A percentile compares a stretch with the other conserved stretches of the same genome.
phyloP scores from a whole-genome alignment of 2,113 vertebrate genomes.

The Oryzias woworae region DNA sequence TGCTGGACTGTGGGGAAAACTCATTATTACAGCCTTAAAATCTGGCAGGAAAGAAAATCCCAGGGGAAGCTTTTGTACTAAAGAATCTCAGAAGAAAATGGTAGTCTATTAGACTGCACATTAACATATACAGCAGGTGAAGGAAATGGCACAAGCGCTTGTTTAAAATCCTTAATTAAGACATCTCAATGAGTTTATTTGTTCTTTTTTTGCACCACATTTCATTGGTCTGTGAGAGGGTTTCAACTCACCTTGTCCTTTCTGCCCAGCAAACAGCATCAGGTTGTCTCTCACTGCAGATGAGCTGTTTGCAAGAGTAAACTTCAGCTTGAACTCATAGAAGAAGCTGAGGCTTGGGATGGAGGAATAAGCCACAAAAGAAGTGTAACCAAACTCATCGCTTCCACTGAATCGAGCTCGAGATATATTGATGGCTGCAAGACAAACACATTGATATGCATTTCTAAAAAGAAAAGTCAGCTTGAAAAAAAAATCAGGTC shows the following conservation, averaged over 20 bases:
- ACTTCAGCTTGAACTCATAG: conserved; percentile 86
- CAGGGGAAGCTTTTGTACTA: conserved; percentile 46
- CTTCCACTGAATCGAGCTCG: conserved; percentile 81
- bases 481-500: conserved; percentile 11
- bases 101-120: conserved; percentile 57
- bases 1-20: conserved; percentile 29
- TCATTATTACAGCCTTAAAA: conserved; percentile 39
- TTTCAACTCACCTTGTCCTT: conserved; percentile 81
- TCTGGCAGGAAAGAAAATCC: conserved; percentile 43
- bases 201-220: conserved; percentile 17
- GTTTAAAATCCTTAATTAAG: conserved; percentile 28
- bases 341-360: conserved; percentile 76
- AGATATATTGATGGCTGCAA: conserved; percentile 81
- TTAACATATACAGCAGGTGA: conserved; percentile 49
- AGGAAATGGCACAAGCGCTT: conserved; percentile 24
- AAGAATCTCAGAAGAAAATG: conserved; percentile 41
- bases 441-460: conserved; percentile 1
- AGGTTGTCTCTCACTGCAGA: conserved; percentile 85
- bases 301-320: conserved; percentile 78
- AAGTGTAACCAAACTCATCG: conserved; percentile 83
- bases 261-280: conserved; percentile 87
- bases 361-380: conserved; percentile 81
- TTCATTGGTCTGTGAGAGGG: conserved; percentile 8
- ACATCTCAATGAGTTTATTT: conserved; percentile 12
- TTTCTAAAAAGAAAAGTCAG: neutral